Percentiles rank a stretch among this genome's conserved stretches.
Conservation (phyloP, 2,113 vertebrate species). For the Suricata suricatta region DNA sequence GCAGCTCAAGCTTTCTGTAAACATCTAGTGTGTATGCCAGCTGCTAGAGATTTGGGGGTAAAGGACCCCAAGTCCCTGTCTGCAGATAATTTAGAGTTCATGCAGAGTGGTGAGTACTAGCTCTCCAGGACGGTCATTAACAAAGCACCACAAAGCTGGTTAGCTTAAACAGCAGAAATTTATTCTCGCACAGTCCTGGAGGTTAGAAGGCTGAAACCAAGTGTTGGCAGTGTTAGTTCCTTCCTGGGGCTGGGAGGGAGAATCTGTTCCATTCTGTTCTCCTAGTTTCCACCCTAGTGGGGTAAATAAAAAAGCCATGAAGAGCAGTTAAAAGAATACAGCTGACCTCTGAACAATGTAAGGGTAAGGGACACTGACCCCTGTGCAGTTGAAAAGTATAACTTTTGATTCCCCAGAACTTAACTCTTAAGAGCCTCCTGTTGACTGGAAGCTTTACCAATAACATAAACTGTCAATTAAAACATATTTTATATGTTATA, state of each 20-base stretch:
- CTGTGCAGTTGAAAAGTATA: not conserved
- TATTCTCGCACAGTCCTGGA: not conserved
- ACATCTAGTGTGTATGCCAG: not conserved
- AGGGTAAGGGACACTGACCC: rapidly evolving
- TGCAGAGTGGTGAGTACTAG: not conserved
- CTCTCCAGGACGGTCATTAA: not conserved
- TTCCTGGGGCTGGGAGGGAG: not conserved
- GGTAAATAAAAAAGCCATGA: too few species aligned
- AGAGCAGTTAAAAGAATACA: not conserved
- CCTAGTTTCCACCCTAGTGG: not conserved
- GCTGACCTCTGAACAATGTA: not conserved
- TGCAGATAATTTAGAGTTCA: not conserved
- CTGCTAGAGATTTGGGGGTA: not conserved
- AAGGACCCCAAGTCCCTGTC: not conserved
- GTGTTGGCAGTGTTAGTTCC: not conserved
- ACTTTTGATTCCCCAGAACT: not conserved
- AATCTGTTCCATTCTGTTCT: not conserved
- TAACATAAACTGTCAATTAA: not conserved
- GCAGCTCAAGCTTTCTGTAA: not conserved
- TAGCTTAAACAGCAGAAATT: not conserved
- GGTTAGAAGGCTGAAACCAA: not conserved
- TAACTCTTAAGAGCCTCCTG: not conserved
- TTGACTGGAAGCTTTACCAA: not conserved
- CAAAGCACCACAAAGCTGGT: not conserved
- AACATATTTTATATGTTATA: not conserved